Base-by-base conservation (phyloP, 2,113 vertebrate species). In the Lophotis ruficrista region DNA sequence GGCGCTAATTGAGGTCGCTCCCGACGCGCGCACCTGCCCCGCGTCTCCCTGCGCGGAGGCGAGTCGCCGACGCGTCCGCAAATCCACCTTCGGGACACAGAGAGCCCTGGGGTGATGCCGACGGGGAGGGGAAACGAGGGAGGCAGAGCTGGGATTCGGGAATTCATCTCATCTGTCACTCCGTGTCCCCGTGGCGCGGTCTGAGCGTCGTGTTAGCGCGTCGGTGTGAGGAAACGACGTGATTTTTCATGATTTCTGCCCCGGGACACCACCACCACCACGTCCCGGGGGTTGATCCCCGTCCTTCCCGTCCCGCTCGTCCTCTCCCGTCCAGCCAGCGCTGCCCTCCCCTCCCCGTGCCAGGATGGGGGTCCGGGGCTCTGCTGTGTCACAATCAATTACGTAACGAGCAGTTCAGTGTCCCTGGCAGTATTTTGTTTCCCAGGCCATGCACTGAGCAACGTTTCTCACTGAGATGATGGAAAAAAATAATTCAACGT, bases 31-130 rank as follows among this genome's bases (percentile, higher is more conserved):
- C 54, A 33, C 54, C 31, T 57, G 54, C 54, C 54, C 80, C 6
- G 2, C 95, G 94, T 97, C 97, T 97, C 91, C 65, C 94, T 53
- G 53, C 47, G 28, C 22, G 23, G 91, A 62, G 84, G 83, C 8
- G 30, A 66, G 69, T 72, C 69, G 50, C 66, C 87, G 94, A 87
- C 25, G 14, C 60, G 73, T 50, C 85, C 87, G 90, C 65, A 95
- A 94, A 97, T 68, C 70, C 31, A 89, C 85, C 85, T 79, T 60
- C 35, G 77, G 96, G 90, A 76, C 66, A 9, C 10, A 11, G 83
- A 35, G 37, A 83, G 57, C 82, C n/a, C 30, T 19, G 25, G 38
- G 60, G 73, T 6, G 54, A 28, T 54, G 48, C 70, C 22, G 33
- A 31, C n/a, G 47, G 11, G 89, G 33, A 33, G 35, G 47, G 11